Evolutionary conservation across 2,113 vertebrate species (phyloP).

Genomic region (Bufo bufo): DNA sequence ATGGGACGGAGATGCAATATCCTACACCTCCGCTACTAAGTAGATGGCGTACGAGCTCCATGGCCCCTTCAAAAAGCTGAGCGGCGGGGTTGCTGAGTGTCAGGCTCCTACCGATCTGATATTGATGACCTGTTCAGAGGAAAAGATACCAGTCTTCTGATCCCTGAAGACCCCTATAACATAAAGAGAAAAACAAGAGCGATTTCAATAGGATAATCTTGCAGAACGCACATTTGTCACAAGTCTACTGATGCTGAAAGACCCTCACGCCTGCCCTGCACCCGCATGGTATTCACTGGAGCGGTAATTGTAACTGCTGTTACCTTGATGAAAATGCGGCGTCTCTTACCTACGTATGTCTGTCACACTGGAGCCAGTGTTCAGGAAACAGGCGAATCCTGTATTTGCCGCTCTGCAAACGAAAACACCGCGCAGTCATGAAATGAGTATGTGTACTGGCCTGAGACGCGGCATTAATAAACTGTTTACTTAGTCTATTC

Average conservation of each 20-base stretch:
- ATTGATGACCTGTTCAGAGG: too few relatives aligned
- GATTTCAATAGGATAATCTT: neutral
- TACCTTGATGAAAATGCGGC: neutral
- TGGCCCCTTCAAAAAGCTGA: too few relatives aligned
- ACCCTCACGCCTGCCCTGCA: neutral
- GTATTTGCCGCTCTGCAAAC: constrained; percentile 3
- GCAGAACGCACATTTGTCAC: neutral
- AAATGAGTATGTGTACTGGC: neutral
- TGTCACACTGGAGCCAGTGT: constrained; percentile 6
- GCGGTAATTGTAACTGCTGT: neutral
- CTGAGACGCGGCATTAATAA: neutral
- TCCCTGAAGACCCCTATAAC: neutral
- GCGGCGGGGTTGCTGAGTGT: too few relatives aligned
- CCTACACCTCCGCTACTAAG: too few relatives aligned
- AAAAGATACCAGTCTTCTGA: too few relatives aligned
- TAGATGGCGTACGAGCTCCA: too few relatives aligned
- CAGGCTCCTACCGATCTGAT: too few relatives aligned
- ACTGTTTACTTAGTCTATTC: neutral
- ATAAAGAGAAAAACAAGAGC: neutral
- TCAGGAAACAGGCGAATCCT: constrained; percentile 7
- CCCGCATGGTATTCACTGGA: neutral
- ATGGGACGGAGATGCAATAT: too few relatives aligned
- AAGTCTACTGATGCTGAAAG: neutral
- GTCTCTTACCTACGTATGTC: neutral
- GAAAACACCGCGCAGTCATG: neutral